phyloP scores from a whole-genome alignment of 2,797 vertebrate species.

The Ciconia nigra region DNA sequence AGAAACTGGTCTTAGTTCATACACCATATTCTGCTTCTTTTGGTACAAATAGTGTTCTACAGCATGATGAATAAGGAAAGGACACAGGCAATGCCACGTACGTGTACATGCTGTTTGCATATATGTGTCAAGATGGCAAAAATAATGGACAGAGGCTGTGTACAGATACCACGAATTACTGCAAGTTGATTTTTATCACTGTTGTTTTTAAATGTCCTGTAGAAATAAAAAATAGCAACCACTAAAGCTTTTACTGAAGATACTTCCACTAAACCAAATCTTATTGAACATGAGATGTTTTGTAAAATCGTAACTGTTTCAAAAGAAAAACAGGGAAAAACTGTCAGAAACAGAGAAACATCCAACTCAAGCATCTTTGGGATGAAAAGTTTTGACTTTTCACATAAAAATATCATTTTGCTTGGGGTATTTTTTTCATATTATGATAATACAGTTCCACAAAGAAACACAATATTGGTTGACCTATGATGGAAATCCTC shows the following conservation, averaged over 20 bases:
- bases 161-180: background rate
- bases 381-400: background rate
- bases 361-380: background rate
- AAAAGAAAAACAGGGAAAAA: background rate
- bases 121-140: background rate
- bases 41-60: background rate
- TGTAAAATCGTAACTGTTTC: background rate
- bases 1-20: background rate
- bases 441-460: background rate
- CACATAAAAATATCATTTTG: background rate
- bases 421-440: background rate
- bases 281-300: background rate
- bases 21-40: background rate
- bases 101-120: accelerated
- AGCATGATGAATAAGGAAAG: background rate
- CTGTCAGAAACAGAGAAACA: background rate
- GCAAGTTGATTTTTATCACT: background rate
- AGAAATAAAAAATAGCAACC: background rate
- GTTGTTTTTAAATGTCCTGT: background rate
- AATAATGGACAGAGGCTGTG: background rate
- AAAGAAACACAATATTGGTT: background rate
- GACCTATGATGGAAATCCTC: background rate
- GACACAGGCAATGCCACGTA: background rate
- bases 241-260: background rate
- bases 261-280: background rate